phyloP scores from a whole-genome alignment of 1,140 invertebrate species.

The Ectropis grisescens region DNA sequence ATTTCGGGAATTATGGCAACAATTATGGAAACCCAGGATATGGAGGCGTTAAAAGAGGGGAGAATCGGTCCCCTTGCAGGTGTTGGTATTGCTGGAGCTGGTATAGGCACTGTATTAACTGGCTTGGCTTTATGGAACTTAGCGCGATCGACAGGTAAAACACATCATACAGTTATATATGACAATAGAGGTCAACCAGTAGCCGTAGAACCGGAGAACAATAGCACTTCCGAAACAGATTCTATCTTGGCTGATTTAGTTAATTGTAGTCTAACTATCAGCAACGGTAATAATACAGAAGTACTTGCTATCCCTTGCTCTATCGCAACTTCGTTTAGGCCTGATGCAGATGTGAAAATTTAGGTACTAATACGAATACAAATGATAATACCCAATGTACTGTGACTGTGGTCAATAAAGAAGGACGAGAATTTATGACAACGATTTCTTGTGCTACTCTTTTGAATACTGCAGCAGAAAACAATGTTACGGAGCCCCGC shows the following conservation, averaged over 20 bases:
- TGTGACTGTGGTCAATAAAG: conserved; percentile 55
- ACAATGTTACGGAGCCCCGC: conserved; percentile 61
- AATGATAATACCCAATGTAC: conserved; percentile 55
- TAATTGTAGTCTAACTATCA: conserved; percentile 62
- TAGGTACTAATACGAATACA: conserved; percentile 20
- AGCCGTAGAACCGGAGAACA: conserved; percentile 47
- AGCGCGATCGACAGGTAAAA: conserved; percentile 52
- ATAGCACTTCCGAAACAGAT: conserved; percentile 34
- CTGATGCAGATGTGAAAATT: conserved; percentile 50
- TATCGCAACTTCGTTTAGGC: conserved; percentile 63
- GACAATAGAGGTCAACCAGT: conserved; percentile 54
- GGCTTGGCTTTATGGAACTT: conserved; percentile 66
- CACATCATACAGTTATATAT: conserved; percentile 56
- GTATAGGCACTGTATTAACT: conserved; percentile 59
- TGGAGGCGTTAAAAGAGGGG: conserved; percentile 36
- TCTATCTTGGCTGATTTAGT: conserved; percentile 56
- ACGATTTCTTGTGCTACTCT: conserved; percentile 62
- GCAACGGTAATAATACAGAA: conserved; percentile 45
- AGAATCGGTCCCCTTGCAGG: conserved; percentile 37
- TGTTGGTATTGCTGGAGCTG: conserved; percentile 54
- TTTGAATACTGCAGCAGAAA: conserved; percentile 49
- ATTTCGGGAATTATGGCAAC: conserved; percentile 41
- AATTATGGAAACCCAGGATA: conserved; percentile 30
- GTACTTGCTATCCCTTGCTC: conserved; percentile 62
- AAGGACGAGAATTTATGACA: conserved; percentile 52